Evolutionary conservation across 2,113 vertebrate species (phyloP), one percentile per base, ranked within the genome.

Genomic region (Corvus cornix): DNA sequence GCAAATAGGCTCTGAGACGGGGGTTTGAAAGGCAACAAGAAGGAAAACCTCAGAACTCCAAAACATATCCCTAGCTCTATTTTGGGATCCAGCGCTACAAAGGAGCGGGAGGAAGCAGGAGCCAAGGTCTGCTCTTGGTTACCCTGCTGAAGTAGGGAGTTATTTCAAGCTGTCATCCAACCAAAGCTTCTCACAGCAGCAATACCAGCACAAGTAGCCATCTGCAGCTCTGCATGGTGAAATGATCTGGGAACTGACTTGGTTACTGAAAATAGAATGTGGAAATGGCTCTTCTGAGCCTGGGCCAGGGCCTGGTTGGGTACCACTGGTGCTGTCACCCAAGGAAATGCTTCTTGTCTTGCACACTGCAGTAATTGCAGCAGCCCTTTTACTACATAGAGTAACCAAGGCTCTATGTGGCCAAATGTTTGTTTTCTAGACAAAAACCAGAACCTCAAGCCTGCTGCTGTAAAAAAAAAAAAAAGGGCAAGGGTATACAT

Each of bases 91-190:
- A n/a, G 91, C 5, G 35, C 86, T 93, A 74, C 88, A 92, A 84
- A 96, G 90, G 84, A 79, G 84, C 8, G 3, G 88, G 41, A 26
- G 46, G 91, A 41, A 73, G 80, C 7, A 1, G 92, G 77, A 96
- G 95, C 87, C 87, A 81, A 96, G 63, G 62, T 93, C 86, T 96
- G 95, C 90, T 94, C 90, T 63, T 89, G 77, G 94, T 97, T 96
- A 92, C 90, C 20, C 93, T 83, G 16, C 95, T 90, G 81, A 33
- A 89, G 69, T 23, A 44, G 70, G 66, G 66, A 91, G 56, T 64
- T 82, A 35, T 86, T 95, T 73, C 58, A 79, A 86, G 70, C 87
- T 83, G 82, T 87, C 4, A 5, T 66, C 94, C 19, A 4, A 46
- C 53, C 66, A 5, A 11, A 13, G 62, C 16, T 5, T 35, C 89